Base-by-base conservation (phyloP, 2,797 vertebrate genomes). In the Peromyscus attwateri region DNA sequence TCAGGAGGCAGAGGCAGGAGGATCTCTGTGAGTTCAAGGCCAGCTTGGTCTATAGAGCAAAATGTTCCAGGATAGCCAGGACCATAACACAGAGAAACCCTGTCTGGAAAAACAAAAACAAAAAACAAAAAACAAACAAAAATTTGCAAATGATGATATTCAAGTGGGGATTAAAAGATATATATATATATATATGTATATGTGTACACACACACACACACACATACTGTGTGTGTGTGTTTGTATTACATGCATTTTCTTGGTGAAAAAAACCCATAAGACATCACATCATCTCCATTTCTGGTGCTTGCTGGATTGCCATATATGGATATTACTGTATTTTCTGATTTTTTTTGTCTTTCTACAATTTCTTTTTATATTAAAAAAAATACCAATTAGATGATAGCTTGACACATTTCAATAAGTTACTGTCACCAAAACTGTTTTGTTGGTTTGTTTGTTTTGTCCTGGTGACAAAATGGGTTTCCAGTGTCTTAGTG, bases 381-480 rank as follows among this genome's bases (percentile, higher is more conserved):
- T 60, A 10, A 81, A 81, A 40, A 76, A 52, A 46, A 3, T 71
- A 71, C 92, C 3, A 2, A 5, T n/a, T 90, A 16, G 27, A 87
- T 3, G 89, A 5, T 79, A 66, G 64, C 40, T 92, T 88, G 73
- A 37, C 43, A 8, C 70, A 40, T 70, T 89, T 91, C 82, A n/a
- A 49, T 68, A 55, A 64, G 21, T 40, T 83, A 43, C 37, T 43
- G 52, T 84, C 87, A 71, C 79, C 52, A 7, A 49, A 70, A 43
- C 79, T 80, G 14, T 75, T 13, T 49, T 49, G 46, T 49, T 46
- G 7, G 27, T 93, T 94, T 92, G 62, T 19, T 25, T 31, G 46
- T 95, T 94, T 93, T 68, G 60, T 84, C 55, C 5, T 43, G 83
- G 62, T 80, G 43, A 79, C 40, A 49, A 64, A 82, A 64, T 66